Percentiles rank a stretch among this genome's conserved stretches.
phyloP scores from a whole-genome alignment of 2,888 invertebrate genomes.

The Autographa pulchrina region DNA sequence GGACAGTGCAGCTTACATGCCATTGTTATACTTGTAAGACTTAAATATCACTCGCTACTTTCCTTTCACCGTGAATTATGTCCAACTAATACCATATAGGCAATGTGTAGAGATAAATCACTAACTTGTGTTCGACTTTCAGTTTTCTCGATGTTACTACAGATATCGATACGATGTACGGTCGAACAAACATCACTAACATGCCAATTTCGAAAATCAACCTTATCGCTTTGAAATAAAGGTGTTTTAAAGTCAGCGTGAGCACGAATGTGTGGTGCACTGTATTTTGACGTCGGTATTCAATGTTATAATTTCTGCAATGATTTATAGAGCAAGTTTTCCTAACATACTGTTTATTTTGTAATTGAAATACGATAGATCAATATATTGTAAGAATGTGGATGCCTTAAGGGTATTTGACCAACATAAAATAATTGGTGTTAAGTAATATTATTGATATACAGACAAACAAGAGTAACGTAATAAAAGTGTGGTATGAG shows the following conservation, averaged over 20 bases:
- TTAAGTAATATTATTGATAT: conserved; percentile 7
- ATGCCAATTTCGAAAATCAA: background rate
- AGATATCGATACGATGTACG: conserved; percentile 29
- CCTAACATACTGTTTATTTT: conserved; percentile 50
- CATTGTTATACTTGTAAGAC: conserved; percentile 52
- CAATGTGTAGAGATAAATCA: conserved; percentile 48
- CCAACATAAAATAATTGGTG: conserved; percentile 18
- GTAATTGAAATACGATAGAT: conserved; percentile 42
- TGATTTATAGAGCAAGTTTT: conserved; percentile 42
- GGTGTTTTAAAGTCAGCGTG: background rate
- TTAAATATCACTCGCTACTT: conserved; percentile 55
- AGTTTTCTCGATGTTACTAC: conserved; percentile 18
- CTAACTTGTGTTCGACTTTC: conserved; percentile 37
- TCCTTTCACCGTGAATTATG: conserved; percentile 56
- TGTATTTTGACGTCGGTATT: conserved; percentile 32
- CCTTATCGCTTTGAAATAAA: background rate
- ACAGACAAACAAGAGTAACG: background rate
- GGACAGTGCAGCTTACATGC: conserved; percentile 47
- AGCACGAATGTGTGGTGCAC: background rate
- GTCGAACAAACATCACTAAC: background rate
- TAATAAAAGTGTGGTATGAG: background rate
- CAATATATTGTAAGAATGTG: conserved; percentile 37
- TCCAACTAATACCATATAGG: conserved; percentile 53
- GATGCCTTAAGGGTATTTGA: conserved; percentile 30
- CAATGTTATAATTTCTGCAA: conserved; percentile 30